Evolutionary conservation across 2,888 invertebrate species (phyloP).

Genomic region (Trisateles emortualis): DNA sequence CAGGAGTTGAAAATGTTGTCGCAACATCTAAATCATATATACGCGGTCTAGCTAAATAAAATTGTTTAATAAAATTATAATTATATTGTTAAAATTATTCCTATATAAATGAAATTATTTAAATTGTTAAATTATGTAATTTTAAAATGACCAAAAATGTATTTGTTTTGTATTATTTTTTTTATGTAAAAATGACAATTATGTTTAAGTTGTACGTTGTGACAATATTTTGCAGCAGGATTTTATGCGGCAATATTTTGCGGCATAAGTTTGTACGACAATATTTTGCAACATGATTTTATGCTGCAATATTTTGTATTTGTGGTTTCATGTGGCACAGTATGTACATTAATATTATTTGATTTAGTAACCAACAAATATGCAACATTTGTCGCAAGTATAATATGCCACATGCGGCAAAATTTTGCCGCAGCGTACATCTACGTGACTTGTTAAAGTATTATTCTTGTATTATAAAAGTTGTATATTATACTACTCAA

Average conservation of each 20-base stretch:
- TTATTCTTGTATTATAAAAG: background rate
- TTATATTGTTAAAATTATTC: background rate
- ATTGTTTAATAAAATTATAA: background rate
- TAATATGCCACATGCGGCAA: background rate
- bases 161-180: background rate
- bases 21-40: too few species aligned
- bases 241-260: background rate
- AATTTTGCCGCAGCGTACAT: background rate
- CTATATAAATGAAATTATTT: slow-evolving; percentile 1
- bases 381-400: background rate
- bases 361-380: background rate
- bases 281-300: background rate
- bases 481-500: background rate
- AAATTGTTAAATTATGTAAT: background rate
- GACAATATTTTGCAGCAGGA: background rate
- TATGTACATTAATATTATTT: too few species aligned
- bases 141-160: slow-evolving; percentile 4
- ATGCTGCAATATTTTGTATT: too few species aligned
- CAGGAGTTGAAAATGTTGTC: too few species aligned
- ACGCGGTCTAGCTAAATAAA: too few species aligned
- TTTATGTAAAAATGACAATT: background rate
- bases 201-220: background rate
- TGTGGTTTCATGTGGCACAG: too few species aligned
- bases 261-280: background rate
- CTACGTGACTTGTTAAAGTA: background rate